Base-by-base conservation (phyloP, 2,888 invertebrate species). In the Apotomis turbidana region DNA sequence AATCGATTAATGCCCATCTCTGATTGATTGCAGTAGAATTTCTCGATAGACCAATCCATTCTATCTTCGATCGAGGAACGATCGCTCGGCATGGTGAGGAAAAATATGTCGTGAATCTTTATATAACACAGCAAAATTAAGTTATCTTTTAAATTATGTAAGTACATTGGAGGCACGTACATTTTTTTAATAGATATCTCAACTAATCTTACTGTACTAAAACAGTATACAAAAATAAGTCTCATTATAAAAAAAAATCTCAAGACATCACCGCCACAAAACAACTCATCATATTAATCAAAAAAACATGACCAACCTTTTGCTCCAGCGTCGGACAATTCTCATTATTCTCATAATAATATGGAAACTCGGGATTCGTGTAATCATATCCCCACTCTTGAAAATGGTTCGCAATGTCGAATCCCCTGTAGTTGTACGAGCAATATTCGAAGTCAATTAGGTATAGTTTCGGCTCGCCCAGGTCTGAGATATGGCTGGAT, bases 371-470 rank as follows among this genome's bases (percentile, higher is more conserved):
- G 0, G 95, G 94, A 72, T 95, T 95, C 0, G 96, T 97, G 87
- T 99, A 98, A 84, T 98, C 97, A 84, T 97, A 97, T 0, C 95
- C 95, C 97, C 98, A 98, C 87, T 99, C 99, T 76, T 97, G 94
- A 86, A 99, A 98, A 83, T 99, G 99, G 89, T 99, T 99, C 3
- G 98, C 98, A 64, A 99, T 93, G 88, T 99, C 99, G 88, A 98
- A 99, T 0, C 97, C 98, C 66, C 98, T 94, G 85, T 91, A 83
- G 85, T 99, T 98, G 90, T 99, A 99, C 0, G 98, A 97, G 87
- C 98, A 98, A 85, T 98, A 99, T 89, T 99, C 98, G 85, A 97
- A 99, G 87, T 99, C 99, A 82, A 97, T 98, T 44, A 98, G 94
- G 13, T 97, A 96, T 49, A 98, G 88, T 76, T 95, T 95, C 0